These are phyloP conservation scores for Porphyrio hochstetteri DNA, from an alignment of 2,113 vertebrate species.

Conservation along the genomic window DNA sequence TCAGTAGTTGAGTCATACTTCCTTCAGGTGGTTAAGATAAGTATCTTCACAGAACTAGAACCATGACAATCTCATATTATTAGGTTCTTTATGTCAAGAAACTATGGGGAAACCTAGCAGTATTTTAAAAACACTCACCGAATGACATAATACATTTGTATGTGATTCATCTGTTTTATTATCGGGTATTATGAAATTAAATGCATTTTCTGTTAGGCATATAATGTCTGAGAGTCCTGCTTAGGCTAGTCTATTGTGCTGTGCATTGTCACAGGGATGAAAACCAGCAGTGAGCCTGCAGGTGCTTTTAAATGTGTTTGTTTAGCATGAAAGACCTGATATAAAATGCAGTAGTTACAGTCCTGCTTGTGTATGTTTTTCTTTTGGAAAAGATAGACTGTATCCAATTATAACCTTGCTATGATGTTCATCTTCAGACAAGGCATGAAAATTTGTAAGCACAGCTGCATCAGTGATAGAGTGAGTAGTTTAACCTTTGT, in stretches of 20 bases:
- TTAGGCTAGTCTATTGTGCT: not conserved
- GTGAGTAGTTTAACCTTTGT: not conserved
- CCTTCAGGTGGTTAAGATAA: not conserved
- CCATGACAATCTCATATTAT: not conserved
- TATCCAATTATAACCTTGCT: not conserved
- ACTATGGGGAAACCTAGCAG: not conserved
- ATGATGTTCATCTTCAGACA: not conserved
- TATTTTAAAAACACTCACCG: not conserved
- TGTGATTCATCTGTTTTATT: not conserved
- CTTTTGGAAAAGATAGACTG: not conserved
- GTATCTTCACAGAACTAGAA: not conserved
- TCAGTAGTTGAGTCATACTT: not conserved
- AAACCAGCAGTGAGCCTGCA: not conserved
- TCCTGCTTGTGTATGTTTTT: not conserved
- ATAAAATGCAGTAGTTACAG: not conserved
- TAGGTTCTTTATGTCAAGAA: not conserved
- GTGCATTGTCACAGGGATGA: not conserved
- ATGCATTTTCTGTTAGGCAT: not conserved
- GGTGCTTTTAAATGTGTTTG: not conserved
- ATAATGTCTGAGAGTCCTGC: not conserved
- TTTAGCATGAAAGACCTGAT: not conserved
- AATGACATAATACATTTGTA: not conserved
- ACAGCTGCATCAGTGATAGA: not conserved
- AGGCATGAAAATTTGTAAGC: not conserved
- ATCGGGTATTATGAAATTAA: not conserved